phyloP scores from a whole-genome alignment of 2,888 invertebrate species.

The Cremastinae sp. region DNA sequence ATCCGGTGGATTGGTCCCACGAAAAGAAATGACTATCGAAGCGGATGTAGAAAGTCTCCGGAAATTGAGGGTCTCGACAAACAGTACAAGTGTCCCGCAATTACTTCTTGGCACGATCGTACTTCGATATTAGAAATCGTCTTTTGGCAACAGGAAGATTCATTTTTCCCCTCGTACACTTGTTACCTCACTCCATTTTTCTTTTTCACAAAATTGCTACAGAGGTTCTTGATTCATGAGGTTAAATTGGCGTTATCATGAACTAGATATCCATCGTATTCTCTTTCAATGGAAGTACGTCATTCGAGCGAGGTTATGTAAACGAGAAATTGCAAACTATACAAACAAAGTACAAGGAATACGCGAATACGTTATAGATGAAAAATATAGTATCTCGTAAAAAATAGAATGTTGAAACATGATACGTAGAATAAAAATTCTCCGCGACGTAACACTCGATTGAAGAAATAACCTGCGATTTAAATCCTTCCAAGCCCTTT shows the following conservation, averaged over 20 bases:
- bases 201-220: background rate
- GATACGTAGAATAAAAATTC: no score
- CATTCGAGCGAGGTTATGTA: no score
- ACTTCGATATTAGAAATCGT: slow-evolving; percentile 39
- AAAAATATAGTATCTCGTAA: no score
- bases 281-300: slow-evolving; percentile 7
- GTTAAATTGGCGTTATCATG: slow-evolving; percentile 18
- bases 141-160: slow-evolving; percentile 30
- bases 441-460: no score
- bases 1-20: slow-evolving; percentile 11
- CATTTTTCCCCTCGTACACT: slow-evolving; percentile 4
- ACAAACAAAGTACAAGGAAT: no score
- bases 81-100: slow-evolving; percentile 38
- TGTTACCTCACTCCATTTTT: background rate
- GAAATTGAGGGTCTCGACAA: slow-evolving; percentile 47
- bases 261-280: slow-evolving; percentile 17
- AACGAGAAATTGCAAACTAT: no score
- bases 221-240: slow-evolving; percentile 7
- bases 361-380: no score
- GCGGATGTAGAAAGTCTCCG: slow-evolving; percentile 23
- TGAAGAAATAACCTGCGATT: no score
- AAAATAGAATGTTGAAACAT: no score
- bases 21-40: slow-evolving; percentile 33
- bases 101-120: slow-evolving; percentile 31
- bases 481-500: slow-evolving; percentile 10